Percentiles rank a stretch among this genome's conserved stretches.
Conservation (phyloP, 2,113 vertebrate species). For the Clupea harengus region DNA sequence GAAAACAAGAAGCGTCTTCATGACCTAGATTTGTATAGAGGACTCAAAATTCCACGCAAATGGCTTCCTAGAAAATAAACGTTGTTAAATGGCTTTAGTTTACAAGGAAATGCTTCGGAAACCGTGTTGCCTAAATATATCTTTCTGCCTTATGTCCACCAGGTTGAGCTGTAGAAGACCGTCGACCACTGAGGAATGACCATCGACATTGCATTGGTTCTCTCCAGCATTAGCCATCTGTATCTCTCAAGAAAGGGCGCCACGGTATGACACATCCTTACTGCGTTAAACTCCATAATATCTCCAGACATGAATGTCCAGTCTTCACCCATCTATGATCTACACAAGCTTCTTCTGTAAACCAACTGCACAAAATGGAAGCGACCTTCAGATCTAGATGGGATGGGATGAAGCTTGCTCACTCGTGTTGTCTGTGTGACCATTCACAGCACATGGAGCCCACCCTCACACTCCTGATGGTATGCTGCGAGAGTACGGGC, state of each 20-base stretch:
- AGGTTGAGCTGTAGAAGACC: background rate
- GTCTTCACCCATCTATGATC: background rate
- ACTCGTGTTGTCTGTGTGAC: background rate
- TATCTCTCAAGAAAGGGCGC: background rate
- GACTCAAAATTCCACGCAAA: background rate
- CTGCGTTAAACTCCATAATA: background rate
- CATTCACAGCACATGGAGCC: background rate
- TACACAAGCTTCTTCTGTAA: background rate
- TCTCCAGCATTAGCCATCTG: background rate
- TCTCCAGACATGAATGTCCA: background rate
- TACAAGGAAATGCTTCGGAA: background rate
- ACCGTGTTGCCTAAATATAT: background rate
- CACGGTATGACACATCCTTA: background rate
- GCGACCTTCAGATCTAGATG: background rate
- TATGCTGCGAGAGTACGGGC: background rate
- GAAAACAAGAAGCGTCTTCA: background rate
- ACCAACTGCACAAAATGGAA: background rate
- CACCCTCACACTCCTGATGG: background rate
- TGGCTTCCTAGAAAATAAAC: background rate
- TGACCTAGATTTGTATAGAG: background rate
- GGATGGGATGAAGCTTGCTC: background rate
- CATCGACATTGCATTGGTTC: background rate
- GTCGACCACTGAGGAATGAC: background rate
- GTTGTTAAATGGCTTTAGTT: background rate
- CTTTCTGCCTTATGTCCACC: background rate